Percentiles rank a stretch among this genome's conserved stretches.
These are phyloP conservation scores for Cosmorhoe ocellata DNA, from an alignment of 2,888 invertebrate genomes.

Conservation along the genomic window DNA sequence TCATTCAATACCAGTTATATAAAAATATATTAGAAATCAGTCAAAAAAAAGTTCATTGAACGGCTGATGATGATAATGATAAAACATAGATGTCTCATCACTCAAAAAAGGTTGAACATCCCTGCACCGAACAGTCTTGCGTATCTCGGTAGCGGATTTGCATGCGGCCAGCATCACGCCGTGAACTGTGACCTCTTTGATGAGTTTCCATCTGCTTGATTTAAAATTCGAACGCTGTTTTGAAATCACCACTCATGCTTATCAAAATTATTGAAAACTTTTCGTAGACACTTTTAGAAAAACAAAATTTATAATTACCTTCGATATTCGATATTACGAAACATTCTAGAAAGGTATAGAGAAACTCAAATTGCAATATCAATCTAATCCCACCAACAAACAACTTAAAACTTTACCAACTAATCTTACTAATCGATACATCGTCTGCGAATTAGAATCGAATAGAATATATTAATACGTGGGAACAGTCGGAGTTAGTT, in stretches of 20 bases:
- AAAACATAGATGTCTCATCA: too few species aligned
- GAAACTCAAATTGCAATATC: too few species aligned
- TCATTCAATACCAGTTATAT: too few species aligned
- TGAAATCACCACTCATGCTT: neutral
- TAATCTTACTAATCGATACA: slow-evolving; percentile 67
- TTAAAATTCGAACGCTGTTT: slow-evolving; percentile 43
- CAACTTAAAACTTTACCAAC: slow-evolving; percentile 27
- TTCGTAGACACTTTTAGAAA: neutral
- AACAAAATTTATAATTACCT: too few species aligned
- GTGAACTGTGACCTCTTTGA: slow-evolving; percentile 66
- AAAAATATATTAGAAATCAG: too few species aligned
- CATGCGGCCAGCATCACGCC: slow-evolving; percentile 54
- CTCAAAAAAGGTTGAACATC: slow-evolving; percentile 21
- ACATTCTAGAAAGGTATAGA: too few species aligned
- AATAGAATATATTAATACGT: slow-evolving; percentile 82
- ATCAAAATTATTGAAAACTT: neutral
- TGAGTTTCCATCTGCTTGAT: slow-evolving; percentile 50
- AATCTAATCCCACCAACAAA: slow-evolving; percentile 9
- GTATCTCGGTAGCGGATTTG: slow-evolving; percentile 67
- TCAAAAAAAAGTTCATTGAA: too few species aligned
- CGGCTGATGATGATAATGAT: neutral
- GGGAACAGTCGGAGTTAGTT: slow-evolving; percentile 72
- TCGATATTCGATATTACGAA: too few species aligned
- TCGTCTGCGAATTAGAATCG: slow-evolving; percentile 73
- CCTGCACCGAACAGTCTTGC: slow-evolving; percentile 54